A percentile compares a stretch with the other conserved stretches of the same genome.
These are phyloP conservation scores for Cyphomyrus plagiostoma DNA, from an alignment of 2,113 vertebrate species.

Conservation along the genomic window DNA sequence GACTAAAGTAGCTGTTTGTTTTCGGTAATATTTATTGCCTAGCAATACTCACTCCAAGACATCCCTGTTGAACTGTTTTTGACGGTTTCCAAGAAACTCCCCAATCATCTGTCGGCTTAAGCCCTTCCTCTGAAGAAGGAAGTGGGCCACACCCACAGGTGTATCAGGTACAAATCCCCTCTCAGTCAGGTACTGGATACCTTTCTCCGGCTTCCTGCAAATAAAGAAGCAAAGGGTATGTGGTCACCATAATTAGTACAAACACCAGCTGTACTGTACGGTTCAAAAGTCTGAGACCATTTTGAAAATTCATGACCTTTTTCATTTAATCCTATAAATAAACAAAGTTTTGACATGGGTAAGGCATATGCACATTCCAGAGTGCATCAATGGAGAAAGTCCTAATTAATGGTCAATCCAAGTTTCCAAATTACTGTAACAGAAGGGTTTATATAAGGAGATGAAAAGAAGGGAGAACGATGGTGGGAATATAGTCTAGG, in stretches of 20 bases:
- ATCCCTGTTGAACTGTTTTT: slow-evolving; percentile 97
- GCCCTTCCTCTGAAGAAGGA: slow-evolving; percentile 93
- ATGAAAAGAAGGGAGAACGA: neutral
- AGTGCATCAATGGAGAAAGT: neutral
- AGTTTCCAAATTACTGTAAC: neutral
- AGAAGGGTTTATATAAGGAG: neutral
- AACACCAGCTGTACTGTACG: neutral
- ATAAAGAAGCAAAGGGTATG: slow-evolving; percentile 10
- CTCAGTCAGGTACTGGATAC: slow-evolving; percentile 91
- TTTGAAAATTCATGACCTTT: neutral
- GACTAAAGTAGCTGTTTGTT: neutral
- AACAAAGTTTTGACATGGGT: neutral
- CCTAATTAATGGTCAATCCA: neutral
- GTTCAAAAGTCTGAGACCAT: neutral
- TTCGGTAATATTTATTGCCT: neutral
- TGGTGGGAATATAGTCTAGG: neutral
- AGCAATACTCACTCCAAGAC: slow-evolving; percentile 84
- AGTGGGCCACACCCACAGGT: slow-evolving; percentile 91
- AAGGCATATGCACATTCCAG: neutral
- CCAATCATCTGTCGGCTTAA: slow-evolving; percentile 98
- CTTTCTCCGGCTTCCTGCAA: slow-evolving; percentile 91
- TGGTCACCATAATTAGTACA: neutral
- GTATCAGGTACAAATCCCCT: slow-evolving; percentile 93
- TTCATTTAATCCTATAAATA: neutral
- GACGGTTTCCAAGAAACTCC: slow-evolving; percentile 91